These are phyloP conservation scores for Drosophila falleni DNA, from an alignment of 2,888 invertebrate genomes.

Conservation along the genomic window DNA sequence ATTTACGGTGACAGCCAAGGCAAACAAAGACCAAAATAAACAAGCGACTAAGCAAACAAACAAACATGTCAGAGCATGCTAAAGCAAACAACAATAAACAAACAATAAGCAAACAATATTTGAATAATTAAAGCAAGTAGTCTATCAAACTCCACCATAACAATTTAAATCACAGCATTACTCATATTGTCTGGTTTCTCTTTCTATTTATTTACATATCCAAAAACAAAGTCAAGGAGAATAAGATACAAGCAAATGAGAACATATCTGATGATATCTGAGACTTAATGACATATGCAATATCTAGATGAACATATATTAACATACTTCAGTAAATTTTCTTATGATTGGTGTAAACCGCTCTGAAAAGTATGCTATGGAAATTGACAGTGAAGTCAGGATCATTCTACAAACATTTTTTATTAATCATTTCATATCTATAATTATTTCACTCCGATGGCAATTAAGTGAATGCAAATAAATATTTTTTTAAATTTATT, in stretches of 20 bases:
- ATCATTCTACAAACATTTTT: background rate
- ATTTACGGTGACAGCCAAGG: constrained; percentile 33
- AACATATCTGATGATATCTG: background rate
- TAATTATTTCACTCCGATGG: too few species aligned
- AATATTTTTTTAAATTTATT: too few species aligned
- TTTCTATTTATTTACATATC: background rate
- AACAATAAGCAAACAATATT: constrained; percentile 49
- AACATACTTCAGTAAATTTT: background rate
- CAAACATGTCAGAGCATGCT: constrained; percentile 44
- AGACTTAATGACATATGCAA: background rate
- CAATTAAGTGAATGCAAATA: too few species aligned
- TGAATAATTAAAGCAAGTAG: constrained; percentile 64
- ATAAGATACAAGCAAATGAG: constrained; percentile 4
- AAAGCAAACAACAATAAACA: constrained; percentile 31
- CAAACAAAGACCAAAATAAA: constrained; percentile 44
- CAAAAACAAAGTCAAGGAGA: constrained; percentile 16
- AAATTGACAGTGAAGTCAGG: background rate
- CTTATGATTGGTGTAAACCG: background rate
- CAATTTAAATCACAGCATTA: constrained; percentile 1
- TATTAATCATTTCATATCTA: too few species aligned
- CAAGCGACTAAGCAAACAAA: constrained; percentile 28
- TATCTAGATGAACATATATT: background rate
- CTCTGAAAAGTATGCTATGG: constrained; percentile 41
- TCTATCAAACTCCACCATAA: constrained; percentile 12
- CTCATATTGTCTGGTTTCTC: background rate